Conservation (phyloP, 1,140 invertebrate genomes). For the Pseudomyrmex gracilis region DNA sequence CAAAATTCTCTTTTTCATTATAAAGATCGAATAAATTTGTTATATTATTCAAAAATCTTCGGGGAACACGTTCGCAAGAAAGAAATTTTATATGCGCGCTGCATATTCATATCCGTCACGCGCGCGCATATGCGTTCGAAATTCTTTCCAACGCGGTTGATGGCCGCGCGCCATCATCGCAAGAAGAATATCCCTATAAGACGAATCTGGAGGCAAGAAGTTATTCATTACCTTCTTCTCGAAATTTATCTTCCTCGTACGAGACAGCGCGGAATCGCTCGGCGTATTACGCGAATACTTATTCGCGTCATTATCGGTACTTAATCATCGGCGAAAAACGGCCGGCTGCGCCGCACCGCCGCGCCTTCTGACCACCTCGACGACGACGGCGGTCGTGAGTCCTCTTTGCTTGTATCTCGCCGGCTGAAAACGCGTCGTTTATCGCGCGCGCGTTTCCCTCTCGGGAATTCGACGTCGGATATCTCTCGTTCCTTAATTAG, state of each 20-base stretch:
- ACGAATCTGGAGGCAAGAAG: slow-evolving; percentile 68
- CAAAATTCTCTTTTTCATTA: neutral
- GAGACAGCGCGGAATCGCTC: slow-evolving; percentile 51
- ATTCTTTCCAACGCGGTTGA: slow-evolving; percentile 52
- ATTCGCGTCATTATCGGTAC: slow-evolving; percentile 67
- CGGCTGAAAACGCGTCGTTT: slow-evolving; percentile 23
- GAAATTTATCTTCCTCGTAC: slow-evolving; percentile 69
- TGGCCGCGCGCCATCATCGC: slow-evolving; percentile 56
- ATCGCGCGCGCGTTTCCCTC: neutral
- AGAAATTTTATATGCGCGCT: slow-evolving; percentile 31
- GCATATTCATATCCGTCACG: slow-evolving; percentile 64
- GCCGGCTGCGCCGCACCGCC: neutral
- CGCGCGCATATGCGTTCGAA: neutral
- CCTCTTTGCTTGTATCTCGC: slow-evolving; percentile 16
- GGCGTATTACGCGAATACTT: slow-evolving; percentile 48
- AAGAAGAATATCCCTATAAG: slow-evolving; percentile 48
- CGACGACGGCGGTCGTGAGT: slow-evolving; percentile 16
- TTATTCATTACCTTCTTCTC: slow-evolving; percentile 61
- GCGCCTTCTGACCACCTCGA: slow-evolving; percentile 22
- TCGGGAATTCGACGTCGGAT: slow-evolving; percentile 16
- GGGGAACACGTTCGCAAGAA: neutral
- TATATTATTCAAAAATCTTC: neutral
- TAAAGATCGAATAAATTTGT: neutral
- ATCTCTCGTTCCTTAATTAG: slow-evolving; percentile 48
- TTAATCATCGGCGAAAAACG: slow-evolving; percentile 65